Evolutionary conservation across 2,888 invertebrate species (phyloP), one percentile per base, ranked within the genome.

Genomic region (Leptinotarsa peninsularis): DNA sequence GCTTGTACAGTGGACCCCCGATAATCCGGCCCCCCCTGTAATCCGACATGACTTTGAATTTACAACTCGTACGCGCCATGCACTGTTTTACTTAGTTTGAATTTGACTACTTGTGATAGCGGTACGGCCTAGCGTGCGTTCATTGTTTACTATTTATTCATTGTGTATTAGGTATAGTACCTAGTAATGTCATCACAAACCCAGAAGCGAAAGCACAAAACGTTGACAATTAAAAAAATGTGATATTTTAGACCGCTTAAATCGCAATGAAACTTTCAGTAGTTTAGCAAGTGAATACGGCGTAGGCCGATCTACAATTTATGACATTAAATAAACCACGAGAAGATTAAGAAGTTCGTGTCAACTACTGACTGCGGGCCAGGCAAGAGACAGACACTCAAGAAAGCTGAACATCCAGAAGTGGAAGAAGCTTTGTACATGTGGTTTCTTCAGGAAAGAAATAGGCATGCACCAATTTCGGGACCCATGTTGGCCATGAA

Each of bases 381-480:
- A 67, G 71, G 72, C 71, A 72, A 72, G 63, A 58, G 67, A 66
- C 66, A 70, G 63, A 74, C 74, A 56, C 72, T 75, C 23, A 74
- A 71, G 67, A 56, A 66, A 67, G 58, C 56, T 72, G 68, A 72
- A 72, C 68, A 74, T 76, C 75, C 78, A 56, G 77, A 77, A 66
- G 77, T 81, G 17, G 80, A 80, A 76, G 71, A 81, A 74, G 75
- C 77, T 63, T 74, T 82, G 21, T 81, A 79, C 70, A 76, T 67
- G 71, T 82, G 81, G 78, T 79, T 81, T 79, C 69, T 81, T 72
- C 76, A 80, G 67, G 75, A 78, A 76, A 73, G 78, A 70, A 76
- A 69, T 23, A 68, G 66, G 49, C 70, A 71, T 67, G 17, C 68
- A 50, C 67, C 58, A n/a, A 74, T 76, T 71, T 76, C 72, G 13